phyloP scores from a whole-genome alignment of 2,113 vertebrate species.

The Arothron firmamentum region DNA sequence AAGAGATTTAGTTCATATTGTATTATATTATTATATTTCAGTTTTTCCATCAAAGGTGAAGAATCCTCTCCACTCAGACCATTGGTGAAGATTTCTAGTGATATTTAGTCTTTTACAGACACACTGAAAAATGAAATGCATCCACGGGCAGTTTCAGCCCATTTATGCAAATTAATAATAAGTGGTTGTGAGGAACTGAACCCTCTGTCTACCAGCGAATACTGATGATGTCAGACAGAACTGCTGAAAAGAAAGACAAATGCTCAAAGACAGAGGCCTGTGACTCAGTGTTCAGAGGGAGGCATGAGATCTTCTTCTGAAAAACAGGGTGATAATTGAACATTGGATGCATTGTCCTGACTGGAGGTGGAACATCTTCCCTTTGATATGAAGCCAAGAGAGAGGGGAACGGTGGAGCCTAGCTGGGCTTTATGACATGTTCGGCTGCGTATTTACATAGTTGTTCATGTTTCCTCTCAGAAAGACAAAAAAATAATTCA shows the following conservation, averaged over 20 bases:
- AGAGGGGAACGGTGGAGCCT: slow-evolving; percentile 22
- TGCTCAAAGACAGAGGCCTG: background rate
- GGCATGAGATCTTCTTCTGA: slow-evolving; percentile 8
- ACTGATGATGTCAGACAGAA: slow-evolving; percentile 2
- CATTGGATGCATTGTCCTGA: slow-evolving; percentile 12
- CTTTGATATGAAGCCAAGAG: slow-evolving; percentile 13
- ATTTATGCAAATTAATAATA: slow-evolving; percentile 11
- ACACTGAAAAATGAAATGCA: slow-evolving; percentile 10
- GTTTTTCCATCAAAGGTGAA: background rate
- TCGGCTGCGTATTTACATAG: background rate
- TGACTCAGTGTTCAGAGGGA: background rate
- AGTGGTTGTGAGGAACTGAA: background rate
- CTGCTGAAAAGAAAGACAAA: slow-evolving; percentile 10
- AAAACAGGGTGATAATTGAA: slow-evolving; percentile 18
- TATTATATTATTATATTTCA: no score
- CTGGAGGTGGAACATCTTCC: slow-evolving; percentile 27
- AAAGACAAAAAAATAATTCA: slow-evolving; percentile 16
- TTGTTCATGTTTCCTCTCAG: background rate
- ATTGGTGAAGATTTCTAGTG: background rate
- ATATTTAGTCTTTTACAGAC: slow-evolving; percentile 1
- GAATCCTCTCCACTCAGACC: background rate
- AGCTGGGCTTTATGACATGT: background rate
- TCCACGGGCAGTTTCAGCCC: background rate
- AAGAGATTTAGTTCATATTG: no score
- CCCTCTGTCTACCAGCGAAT: background rate